Evolutionary conservation across 1,140 invertebrate genomes (phyloP).

Genomic region (Ceratoteleas bidentatus): DNA sequence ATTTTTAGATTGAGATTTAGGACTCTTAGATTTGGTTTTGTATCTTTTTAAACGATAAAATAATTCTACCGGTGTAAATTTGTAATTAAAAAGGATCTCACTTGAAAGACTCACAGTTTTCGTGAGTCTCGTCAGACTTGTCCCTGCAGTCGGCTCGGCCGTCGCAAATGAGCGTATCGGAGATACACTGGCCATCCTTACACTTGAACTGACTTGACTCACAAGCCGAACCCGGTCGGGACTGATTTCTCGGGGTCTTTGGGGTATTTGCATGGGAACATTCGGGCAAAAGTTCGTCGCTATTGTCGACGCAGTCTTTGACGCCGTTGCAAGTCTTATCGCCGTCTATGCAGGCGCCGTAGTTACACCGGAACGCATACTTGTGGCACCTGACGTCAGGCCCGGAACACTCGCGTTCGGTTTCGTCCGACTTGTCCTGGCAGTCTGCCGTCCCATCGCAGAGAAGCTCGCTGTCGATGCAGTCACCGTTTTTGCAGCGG

Average conservation of each 20-base stretch:
- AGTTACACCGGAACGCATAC: slow-evolving; percentile 82
- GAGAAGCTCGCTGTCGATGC: slow-evolving; percentile 70
- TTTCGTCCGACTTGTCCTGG: slow-evolving; percentile 84
- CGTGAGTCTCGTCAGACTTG: slow-evolving; percentile 83
- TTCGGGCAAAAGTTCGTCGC: slow-evolving; percentile 83
- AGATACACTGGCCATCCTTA: slow-evolving; percentile 74
- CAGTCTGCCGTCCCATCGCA: slow-evolving; percentile 84
- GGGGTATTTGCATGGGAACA: slow-evolving; percentile 36
- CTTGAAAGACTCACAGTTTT: slow-evolving; percentile 77
- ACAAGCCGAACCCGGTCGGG: slow-evolving; percentile 41
- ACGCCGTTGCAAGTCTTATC: slow-evolving; percentile 82
- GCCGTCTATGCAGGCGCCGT: slow-evolving; percentile 83
- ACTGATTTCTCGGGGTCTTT: background rate
- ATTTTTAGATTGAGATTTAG: too few relatives aligned
- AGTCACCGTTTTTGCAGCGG: slow-evolving; percentile 73
- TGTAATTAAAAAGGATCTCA: slow-evolving; percentile 38
- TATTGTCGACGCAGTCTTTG: slow-evolving; percentile 85
- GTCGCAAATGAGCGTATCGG: slow-evolving; percentile 77
- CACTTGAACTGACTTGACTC: slow-evolving; percentile 69
- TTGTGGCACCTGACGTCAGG: slow-evolving; percentile 76
- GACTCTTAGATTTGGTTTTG: background rate
- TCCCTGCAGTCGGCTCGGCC: slow-evolving; percentile 82
- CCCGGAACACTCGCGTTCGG: slow-evolving; percentile 78
- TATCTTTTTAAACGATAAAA: background rate
- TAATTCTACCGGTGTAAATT: background rate